Base-by-base conservation (phyloP, 2,797 vertebrate species). In the Aselliscus stoliczkanus region DNA sequence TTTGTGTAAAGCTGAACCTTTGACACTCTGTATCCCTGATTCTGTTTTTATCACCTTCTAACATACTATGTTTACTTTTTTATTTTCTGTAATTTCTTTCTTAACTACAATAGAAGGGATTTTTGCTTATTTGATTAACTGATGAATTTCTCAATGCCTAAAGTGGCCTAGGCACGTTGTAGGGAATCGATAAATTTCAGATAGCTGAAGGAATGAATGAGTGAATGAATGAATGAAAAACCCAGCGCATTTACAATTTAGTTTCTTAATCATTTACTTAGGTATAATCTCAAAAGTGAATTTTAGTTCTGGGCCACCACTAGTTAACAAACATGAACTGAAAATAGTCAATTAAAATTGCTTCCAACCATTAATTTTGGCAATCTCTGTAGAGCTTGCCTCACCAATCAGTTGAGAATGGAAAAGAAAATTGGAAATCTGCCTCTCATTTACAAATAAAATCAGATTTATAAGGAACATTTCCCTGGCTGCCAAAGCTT, bases 361-460 rank as follows among this genome's bases (percentile, higher is more conserved):
- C 62, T 95, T 85, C 79, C 65, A 75, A 88, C 39, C 15, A 20
- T 25, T 91, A 56, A 76, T 79, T 76, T 76, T 54, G 60, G 20
- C 21, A 8, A 0, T 85, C 37, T 80, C 60, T 81, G 2, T 54
- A 76, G 31, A 64, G 18, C 10, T 70, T n/a, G 39, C 31, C 21
- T 86, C 34, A 65, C 31, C 1, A 76, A 12, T 90, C 39, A 70
- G 0, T 44, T 79, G 23, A 77, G 34, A 56, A 83, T 88, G 84
- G n/a, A 67, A 90, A 93, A 81, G 50, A 75, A 76, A 82, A 80
- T 20, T 50, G 56, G 17, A 92, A 77, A 50, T 90, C 25, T 31
- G 12, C 58, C 56, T 70, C 47, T 90, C 18, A 5, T 89, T 88
- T 92, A 83, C 42, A 81, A 93, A 89, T 83, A 72, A 75, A 81